phyloP scores from a whole-genome alignment of 1,140 invertebrate species.

The Leptinotarsa lineolata region DNA sequence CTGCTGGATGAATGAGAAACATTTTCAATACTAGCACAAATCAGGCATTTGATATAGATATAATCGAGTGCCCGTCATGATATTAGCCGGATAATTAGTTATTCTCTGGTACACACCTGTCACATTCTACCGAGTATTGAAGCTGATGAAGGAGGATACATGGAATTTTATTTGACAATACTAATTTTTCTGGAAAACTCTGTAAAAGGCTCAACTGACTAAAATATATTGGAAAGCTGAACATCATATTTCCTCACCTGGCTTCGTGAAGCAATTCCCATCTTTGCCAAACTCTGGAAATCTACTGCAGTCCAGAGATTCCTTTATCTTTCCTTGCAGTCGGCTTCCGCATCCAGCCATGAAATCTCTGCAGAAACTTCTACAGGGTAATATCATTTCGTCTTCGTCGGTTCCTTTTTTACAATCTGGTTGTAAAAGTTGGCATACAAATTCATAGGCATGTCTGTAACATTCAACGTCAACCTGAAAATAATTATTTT shows the following conservation, averaged over 20 bases:
- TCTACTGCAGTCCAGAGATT: constrained; percentile 75
- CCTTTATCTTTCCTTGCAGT: constrained; percentile 70
- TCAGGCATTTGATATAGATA: too few species aligned
- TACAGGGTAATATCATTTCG: constrained; percentile 72
- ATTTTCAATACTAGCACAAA: too few species aligned
- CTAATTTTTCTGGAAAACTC: background rate
- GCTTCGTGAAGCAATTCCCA: constrained; percentile 75
- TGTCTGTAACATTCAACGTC: constrained; percentile 86
- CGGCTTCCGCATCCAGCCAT: constrained; percentile 78
- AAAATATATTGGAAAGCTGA: background rate
- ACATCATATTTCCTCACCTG: constrained; percentile 59
- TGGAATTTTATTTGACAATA: background rate
- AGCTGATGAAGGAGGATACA: background rate
- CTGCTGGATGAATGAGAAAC: too few species aligned
- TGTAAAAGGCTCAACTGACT: background rate
- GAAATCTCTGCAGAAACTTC: constrained; percentile 84
- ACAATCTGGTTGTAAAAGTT: constrained; percentile 81
- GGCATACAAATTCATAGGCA: constrained; percentile 85
- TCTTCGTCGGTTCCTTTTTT: constrained; percentile 58
- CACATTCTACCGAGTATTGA: background rate
- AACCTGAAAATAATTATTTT: constrained; percentile 53
- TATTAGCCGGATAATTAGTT: background rate
- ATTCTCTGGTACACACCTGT: background rate
- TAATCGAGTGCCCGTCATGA: background rate
- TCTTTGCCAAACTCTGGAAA: constrained; percentile 79